Evolutionary conservation across 2,797 vertebrate genomes (phyloP), one percentile per base, ranked within the genome.

Genomic region (Acipenser transmontanus): DNA sequence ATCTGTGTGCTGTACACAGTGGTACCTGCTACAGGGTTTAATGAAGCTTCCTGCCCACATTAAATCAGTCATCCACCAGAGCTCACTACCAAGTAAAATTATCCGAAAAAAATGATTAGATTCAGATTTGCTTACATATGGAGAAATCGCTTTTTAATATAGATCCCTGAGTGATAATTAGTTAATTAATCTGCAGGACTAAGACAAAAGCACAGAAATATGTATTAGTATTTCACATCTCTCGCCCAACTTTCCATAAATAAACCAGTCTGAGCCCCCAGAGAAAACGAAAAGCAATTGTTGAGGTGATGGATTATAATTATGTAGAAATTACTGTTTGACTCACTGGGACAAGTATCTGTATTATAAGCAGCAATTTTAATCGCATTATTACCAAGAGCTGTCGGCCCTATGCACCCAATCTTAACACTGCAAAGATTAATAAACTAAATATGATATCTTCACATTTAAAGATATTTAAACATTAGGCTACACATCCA

Each of bases 361-460:
- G 8, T 67, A 61, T 61, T 61, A 67, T 67, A 47, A 67, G 65
- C 50, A 50, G 65, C 20, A 61, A 67, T 67, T 67, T 61, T 60
- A 67, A 67, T 67, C 59, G 51, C 66, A 61, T 62, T 67, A 51
- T 6, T 52, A n/a, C 7, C 7, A 47, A 17, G 56, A 66, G 50
- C 47, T 59, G 54, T 59, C 6, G 56, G 54, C 20, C 47, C 48
- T 66, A 47, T 66, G 48, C 48, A 66, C 47, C 56, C 56, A 59
- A 17, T 65, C 17, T 65, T 47, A 49, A 6, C 47, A 14, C 65
- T 47, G 14, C 65, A 14, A 59, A 66, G 56, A 66, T 66, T 66
- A 34, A 34, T 34, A 34, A 34, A 3, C 3, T 34, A 34, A 34
- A 34, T 34, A 34, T 34, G 2, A 34, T 4, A 34, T 34, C 34